phyloP scores from a whole-genome alignment of 1,140 invertebrate genomes.

The Oreohelix idahoensis region DNA sequence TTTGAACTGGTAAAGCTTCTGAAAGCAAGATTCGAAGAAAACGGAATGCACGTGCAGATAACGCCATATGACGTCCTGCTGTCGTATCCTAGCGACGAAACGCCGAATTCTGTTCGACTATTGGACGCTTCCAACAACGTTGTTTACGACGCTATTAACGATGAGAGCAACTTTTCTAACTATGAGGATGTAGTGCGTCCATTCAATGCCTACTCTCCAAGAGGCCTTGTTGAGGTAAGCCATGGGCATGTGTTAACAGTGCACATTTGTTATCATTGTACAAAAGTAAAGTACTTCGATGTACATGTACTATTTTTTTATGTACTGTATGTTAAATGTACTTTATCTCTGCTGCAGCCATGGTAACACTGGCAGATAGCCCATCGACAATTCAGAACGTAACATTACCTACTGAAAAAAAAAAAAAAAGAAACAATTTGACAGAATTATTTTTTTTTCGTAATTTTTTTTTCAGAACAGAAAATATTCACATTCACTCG shows the following conservation, averaged over 20 bases:
- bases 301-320: background rate
- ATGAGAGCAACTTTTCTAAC: conserved; percentile 62
- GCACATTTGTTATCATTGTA: no score
- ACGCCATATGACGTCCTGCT: conserved; percentile 67
- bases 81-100: conserved; percentile 63
- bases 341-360: no score
- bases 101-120: conserved; percentile 57
- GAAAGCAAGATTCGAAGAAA: conserved; percentile 52
- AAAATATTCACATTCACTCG: no score
- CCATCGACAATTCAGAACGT: background rate
- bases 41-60: conserved; percentile 60
- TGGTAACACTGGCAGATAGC: no score
- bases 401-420: no score
- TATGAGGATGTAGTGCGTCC: conserved; percentile 63
- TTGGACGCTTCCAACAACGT: conserved; percentile 41
- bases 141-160: conserved; percentile 50
- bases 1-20: conserved; percentile 56
- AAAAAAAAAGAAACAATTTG: no score
- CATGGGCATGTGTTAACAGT: no score
- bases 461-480: no score
- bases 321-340: background rate
- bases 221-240: conserved; percentile 43
- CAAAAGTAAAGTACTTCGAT: no score
- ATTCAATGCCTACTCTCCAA: conserved; percentile 67
- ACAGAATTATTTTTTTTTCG: no score